phyloP scores from a whole-genome alignment of 2,888 invertebrate species.

The Erebia epiphron region DNA sequence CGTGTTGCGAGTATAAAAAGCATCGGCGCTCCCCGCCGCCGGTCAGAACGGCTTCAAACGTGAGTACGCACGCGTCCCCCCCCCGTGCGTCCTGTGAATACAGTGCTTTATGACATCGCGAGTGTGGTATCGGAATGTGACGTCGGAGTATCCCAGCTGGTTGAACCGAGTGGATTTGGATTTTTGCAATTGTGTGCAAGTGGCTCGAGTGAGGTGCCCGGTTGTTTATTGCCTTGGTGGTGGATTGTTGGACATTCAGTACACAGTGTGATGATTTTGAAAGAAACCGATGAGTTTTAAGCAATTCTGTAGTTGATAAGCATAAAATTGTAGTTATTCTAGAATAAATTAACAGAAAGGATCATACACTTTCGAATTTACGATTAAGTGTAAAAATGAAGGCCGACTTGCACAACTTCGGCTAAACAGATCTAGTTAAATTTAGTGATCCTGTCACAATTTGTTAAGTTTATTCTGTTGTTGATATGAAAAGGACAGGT shows the following conservation, averaged over 20 bases:
- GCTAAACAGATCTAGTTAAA: too few species aligned
- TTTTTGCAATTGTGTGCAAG: slow-evolving; percentile 64
- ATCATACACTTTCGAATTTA: background rate
- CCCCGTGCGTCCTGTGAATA: slow-evolving; percentile 53
- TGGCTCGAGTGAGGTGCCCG: slow-evolving; percentile 54
- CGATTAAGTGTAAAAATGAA: too few species aligned
- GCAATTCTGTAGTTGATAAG: background rate
- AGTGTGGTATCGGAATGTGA: slow-evolving; percentile 61
- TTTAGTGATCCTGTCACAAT: too few species aligned
- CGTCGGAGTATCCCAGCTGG: slow-evolving; percentile 63
- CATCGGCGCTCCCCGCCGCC: slow-evolving; percentile 86
- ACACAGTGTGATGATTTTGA: slow-evolving; percentile 39
- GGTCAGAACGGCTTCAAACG: slow-evolving; percentile 99
- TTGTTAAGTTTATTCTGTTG: too few species aligned
- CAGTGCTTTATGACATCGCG: slow-evolving; percentile 58
- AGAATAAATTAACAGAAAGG: background rate
- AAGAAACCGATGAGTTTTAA: slow-evolving; percentile 1
- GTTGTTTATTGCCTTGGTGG: slow-evolving; percentile 50
- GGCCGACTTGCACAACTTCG: too few species aligned
- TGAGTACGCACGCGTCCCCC: slow-evolving; percentile 85
- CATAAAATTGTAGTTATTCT: slow-evolving; percentile 1
- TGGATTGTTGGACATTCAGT: slow-evolving; percentile 42
- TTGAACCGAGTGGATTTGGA: slow-evolving; percentile 68
- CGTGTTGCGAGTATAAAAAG: slow-evolving; percentile 93
- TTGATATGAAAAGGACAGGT: too few species aligned